Base-by-base conservation (phyloP, 2,797 vertebrate genomes). In the Menidia menidia region DNA sequence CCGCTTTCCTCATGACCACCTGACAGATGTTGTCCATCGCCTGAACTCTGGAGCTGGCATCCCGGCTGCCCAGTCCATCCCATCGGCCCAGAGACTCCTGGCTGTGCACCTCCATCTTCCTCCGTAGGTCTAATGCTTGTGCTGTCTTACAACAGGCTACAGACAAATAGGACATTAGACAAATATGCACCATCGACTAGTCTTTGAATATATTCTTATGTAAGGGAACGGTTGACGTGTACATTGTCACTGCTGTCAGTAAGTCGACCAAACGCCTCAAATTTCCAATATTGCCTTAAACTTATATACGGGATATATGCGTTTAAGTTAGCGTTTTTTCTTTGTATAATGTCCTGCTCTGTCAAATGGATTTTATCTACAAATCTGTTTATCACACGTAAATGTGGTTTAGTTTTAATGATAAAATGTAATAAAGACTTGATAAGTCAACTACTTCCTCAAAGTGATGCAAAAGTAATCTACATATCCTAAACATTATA, bases 21-120 rank as follows among this genome's bases (percentile, higher is more conserved):
- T 96, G 96, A 61, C 89, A 85, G 71, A 98, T 93, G 88, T 82
- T 92, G 67, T 98, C 96, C 95, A 99, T 92, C 0, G 96, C 93
- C 32, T 92, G 88, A 1, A 86, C 89, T 77, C 97, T 94, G 69
- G 94, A 86, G 55, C 80, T 75, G 25, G 89, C 78, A 75, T 97
- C 96, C 53, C 95, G 90, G 84, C 94, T 98, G 81, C 95, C 93
- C 73, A 99, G 86, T 59, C 94, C 94, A 30, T 96, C 95, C 97
- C 97, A 99, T 53, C 95, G 93, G n/a, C 88, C 91, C 45, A 94
- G 87, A 77, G 92, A 92, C 39, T 96, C 96, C 72, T 92, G 91
- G 54, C 96, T 95, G 68, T 91, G 90, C 68, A 93, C 92, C 64
- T 96, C 96, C 96, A 97, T 98, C 68, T 44, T 74, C 55, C 73